Evolutionary conservation across 2,888 invertebrate species (phyloP).

Genomic region (Cheilosia soror): DNA sequence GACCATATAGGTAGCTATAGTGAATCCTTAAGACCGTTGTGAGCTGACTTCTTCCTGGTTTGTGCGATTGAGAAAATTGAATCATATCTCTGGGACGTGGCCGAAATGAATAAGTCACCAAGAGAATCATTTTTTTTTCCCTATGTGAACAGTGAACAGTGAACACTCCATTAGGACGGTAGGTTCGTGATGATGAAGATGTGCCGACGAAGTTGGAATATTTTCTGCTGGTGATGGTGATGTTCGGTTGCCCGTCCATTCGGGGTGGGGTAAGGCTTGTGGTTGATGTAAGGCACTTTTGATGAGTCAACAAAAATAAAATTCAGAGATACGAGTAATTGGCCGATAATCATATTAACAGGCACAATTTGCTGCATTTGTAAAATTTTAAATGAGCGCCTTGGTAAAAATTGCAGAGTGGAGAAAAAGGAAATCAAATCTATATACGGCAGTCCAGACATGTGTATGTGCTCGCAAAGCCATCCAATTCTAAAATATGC

Average conservation of each 20-base stretch:
- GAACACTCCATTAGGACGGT: conserved; percentile 50
- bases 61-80: conserved; percentile 68
- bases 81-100: conserved; percentile 71
- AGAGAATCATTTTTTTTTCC: conserved; percentile 24
- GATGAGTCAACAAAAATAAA: conserved; percentile 10
- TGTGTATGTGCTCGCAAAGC: no score
- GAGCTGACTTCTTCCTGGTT: conserved; percentile 30
- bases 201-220: neutral
- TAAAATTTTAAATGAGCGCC: neutral
- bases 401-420: no score
- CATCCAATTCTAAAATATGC: no score
- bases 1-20: conserved; percentile 39
- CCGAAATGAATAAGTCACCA: conserved; percentile 47
- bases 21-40: conserved; percentile 18
- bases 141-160: neutral
- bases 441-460: no score
- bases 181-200: conserved; percentile 28
- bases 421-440: no score
- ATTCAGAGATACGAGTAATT: neutral
- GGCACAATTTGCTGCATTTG: neutral
- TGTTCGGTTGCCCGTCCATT: neutral
- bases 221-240: neutral
- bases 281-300: neutral
- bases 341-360: neutral
- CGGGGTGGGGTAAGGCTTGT: neutral